Percentiles rank a stretch among this genome's conserved stretches.
Evolutionary conservation across 2,888 invertebrate genomes (phyloP).

Genomic region (Chrysolina americana): DNA sequence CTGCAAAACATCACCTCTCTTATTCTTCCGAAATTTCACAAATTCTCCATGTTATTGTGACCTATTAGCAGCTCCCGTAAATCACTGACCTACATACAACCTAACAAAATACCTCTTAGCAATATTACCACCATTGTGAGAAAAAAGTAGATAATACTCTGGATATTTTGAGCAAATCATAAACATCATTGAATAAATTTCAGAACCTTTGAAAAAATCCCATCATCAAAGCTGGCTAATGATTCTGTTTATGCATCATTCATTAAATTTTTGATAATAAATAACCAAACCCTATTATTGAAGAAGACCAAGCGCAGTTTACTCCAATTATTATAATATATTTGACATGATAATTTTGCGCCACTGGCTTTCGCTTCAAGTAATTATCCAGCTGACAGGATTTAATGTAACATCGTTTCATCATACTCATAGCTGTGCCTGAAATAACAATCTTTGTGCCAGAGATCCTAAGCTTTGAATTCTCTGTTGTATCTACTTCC

Average conservation of each 20-base stretch:
- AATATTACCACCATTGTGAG: not conserved
- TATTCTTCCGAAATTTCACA: too few species aligned
- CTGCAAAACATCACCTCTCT: too few species aligned
- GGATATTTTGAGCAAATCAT: not conserved
- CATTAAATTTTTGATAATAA: not conserved
- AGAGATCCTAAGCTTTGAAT: not conserved
- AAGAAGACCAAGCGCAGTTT: not conserved
- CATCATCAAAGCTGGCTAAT: not conserved
- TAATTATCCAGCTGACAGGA: slow-evolving; percentile 8
- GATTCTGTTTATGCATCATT: not conserved
- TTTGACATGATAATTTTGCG: not conserved
- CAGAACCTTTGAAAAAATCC: not conserved
- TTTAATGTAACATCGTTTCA: slow-evolving; percentile 6
- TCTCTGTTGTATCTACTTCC: not conserved
- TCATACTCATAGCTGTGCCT: not conserved
- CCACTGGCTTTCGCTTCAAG: not conserved
- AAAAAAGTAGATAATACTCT: not conserved
- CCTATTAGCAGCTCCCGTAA: too few species aligned
- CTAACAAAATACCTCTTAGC: too few species aligned
- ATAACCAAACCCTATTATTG: not conserved
- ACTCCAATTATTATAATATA: slow-evolving; percentile 3
- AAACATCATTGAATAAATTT: too few species aligned
- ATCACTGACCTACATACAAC: too few species aligned
- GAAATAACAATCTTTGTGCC: slow-evolving; percentile 14
- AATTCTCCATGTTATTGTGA: too few species aligned